Percentiles rank a stretch among this genome's conserved stretches.
phyloP scores from a whole-genome alignment of 2,888 invertebrate species.

The Phortica okadai region DNA sequence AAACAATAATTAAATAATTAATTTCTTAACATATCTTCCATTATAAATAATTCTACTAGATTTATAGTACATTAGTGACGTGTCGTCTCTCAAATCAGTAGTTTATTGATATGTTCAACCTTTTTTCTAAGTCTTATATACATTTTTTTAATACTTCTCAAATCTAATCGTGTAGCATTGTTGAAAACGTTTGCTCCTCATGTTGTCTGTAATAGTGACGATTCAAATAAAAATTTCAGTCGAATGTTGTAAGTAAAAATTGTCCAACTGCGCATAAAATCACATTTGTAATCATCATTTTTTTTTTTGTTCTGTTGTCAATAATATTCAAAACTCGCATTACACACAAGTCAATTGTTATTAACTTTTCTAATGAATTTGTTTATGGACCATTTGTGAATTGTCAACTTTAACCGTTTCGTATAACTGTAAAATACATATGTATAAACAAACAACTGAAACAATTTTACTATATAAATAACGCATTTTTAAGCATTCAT shows the following conservation, averaged over 20 bases:
- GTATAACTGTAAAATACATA: conserved; percentile 7
- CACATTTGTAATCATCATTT: neutral
- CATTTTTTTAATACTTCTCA: conserved; percentile 51
- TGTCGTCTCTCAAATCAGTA: conserved; percentile 49
- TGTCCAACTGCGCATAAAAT: neutral
- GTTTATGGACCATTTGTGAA: conserved; percentile 24
- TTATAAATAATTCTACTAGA: conserved; percentile 41
- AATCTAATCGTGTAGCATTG: conserved; percentile 65
- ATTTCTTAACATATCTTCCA: conserved; percentile 19
- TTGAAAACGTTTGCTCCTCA: conserved; percentile 39
- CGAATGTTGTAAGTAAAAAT: neutral
- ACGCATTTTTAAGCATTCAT: neutral
- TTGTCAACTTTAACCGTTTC: neutral
- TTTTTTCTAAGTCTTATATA: conserved; percentile 21
- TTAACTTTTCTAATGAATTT: neutral
- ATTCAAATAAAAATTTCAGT: neutral
- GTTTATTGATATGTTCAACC: conserved; percentile 56
- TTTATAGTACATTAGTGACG: conserved; percentile 50
- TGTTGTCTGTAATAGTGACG: neutral
- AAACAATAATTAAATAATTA: neutral
- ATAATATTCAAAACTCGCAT: neutral
- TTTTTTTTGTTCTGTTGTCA: neutral
- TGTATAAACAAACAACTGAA: neutral
- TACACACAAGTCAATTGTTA: neutral
- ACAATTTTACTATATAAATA: conserved; percentile 4